Conservation (phyloP, 2,888 invertebrate species). For the Pocota personata region DNA sequence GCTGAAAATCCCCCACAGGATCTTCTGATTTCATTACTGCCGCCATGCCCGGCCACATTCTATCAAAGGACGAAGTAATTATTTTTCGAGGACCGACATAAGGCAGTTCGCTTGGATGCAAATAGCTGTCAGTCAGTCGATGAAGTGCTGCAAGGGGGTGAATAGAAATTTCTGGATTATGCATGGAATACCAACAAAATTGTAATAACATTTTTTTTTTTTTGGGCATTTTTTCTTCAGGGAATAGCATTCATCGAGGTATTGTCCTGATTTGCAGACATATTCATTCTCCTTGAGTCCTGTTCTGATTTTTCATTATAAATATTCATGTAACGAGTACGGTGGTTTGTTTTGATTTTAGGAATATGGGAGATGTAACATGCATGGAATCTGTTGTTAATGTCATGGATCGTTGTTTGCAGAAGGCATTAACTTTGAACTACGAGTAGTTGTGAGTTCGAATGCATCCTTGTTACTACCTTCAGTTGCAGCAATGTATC, state of each 20-base stretch:
- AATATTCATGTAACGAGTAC: not conserved
- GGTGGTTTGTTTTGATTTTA: slow-evolving; percentile 3
- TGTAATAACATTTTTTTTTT: slow-evolving; percentile 47
- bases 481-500: not conserved
- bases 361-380: not conserved
- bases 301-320: slow-evolving; percentile 41
- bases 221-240: not conserved
- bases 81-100: slow-evolving; percentile 50
- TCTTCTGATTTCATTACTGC: slow-evolving; percentile 69
- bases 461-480: not conserved
- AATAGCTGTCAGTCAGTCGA: slow-evolving; percentile 21
- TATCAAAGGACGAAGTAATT: slow-evolving; percentile 67
- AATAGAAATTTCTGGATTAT: not conserved
- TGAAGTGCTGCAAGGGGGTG: not conserved
- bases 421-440: slow-evolving; percentile 39
- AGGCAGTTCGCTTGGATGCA: slow-evolving; percentile 4
- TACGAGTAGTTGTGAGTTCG: not conserved
- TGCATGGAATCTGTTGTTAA: slow-evolving; percentile 21
- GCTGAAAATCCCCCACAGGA: slow-evolving; percentile 42
- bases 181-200: not conserved
- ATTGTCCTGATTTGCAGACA: slow-evolving; percentile 52
- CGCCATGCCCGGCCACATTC: slow-evolving; percentile 40
- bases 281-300: slow-evolving; percentile 1
- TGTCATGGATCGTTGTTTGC: slow-evolving; percentile 34
- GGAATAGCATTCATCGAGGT: not conserved